Base-by-base conservation (phyloP, 1,140 invertebrate species). In the Gryon sp. region DNA sequence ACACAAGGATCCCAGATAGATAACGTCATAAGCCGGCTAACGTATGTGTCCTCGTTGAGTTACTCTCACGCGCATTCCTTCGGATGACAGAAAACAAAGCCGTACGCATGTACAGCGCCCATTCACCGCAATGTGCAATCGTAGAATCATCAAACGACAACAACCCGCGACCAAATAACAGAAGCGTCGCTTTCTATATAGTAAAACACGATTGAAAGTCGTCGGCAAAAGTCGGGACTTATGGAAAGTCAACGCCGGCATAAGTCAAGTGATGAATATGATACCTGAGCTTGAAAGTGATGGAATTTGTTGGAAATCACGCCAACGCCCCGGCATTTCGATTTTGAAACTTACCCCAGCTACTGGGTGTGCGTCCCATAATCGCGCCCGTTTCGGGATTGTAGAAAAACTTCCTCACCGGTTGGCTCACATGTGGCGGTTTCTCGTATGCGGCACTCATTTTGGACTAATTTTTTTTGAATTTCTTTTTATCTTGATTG, bases 311-410 rank as follows among this genome's bases (percentile, higher is more conserved):
- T 53, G 30, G 20, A 70, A 70, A 62, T 52, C 30, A 40, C 57
- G 57, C 57, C 57, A 62, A 72, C 59, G 69, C 60, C 50, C 60
- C 69, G 43, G 43, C 24, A 12, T 19, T 24, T 0, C n/a, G n/a
- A 12, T 3, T 14, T 14, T 20, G 30, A 38, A 45, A 85, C 92
- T 92, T 91, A 95, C 94, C 92, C 94, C 94, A 96, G 84, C 92
- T 92, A 80, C 90, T 84, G 22, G 91, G 90, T 62, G 93, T 93
- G 80, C 94, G 89, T 63, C 94, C 94, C 79, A 95, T 87, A 80
- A 94, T 90, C n/a, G 92, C 91, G 36, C 92, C 92, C 7, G 92
- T 92, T 53, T 94, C 90, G 15, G 90, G 80, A 84, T 96, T 93
- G 84, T 93, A 95, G 48, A 95, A 72, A 81, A 93, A 93, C 65